A percentile compares a stretch with the other conserved stretches of the same genome.
phyloP scores from a whole-genome alignment of 1,140 invertebrate genomes.

The Odontomachus brunneus region DNA sequence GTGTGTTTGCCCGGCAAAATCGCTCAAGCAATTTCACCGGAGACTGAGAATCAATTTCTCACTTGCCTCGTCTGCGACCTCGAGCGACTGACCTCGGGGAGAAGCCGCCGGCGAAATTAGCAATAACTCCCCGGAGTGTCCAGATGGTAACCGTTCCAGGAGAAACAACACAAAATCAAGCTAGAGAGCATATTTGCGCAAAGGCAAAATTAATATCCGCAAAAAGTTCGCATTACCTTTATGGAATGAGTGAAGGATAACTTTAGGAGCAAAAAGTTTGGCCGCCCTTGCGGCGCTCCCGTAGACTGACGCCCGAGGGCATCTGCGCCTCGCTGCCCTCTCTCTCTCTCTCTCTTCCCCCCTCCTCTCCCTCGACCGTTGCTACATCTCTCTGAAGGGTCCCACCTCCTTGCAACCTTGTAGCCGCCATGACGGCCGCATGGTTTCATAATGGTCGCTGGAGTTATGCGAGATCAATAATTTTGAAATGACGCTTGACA shows the following conservation, averaged over 20 bases:
- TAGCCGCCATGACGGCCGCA: slow-evolving; percentile 54
- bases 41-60: neutral
- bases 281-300: slow-evolving; percentile 44
- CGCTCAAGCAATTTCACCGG: neutral
- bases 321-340: slow-evolving; percentile 5
- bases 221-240: neutral
- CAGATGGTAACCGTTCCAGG: neutral
- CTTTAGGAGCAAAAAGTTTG: slow-evolving; percentile 25
- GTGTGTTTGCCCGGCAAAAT: neutral
- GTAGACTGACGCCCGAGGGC: slow-evolving; percentile 49
- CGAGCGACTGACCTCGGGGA: neutral
- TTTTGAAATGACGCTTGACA: slow-evolving; percentile 37
- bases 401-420: slow-evolving; percentile 57
- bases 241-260: neutral
- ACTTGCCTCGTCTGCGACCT: neutral
- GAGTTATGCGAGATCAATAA: slow-evolving; percentile 54
- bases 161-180: neutral
- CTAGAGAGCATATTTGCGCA: too few relatives aligned
- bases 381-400: slow-evolving; percentile 38
- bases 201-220: slow-evolving; percentile 6
- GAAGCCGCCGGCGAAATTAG: too few relatives aligned
- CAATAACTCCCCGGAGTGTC: neutral
- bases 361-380: neutral
- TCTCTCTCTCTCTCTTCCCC: neutral
- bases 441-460: slow-evolving; percentile 52